phyloP scores from a whole-genome alignment of 2,888 invertebrate genomes.

The Spisula subtruncata region DNA sequence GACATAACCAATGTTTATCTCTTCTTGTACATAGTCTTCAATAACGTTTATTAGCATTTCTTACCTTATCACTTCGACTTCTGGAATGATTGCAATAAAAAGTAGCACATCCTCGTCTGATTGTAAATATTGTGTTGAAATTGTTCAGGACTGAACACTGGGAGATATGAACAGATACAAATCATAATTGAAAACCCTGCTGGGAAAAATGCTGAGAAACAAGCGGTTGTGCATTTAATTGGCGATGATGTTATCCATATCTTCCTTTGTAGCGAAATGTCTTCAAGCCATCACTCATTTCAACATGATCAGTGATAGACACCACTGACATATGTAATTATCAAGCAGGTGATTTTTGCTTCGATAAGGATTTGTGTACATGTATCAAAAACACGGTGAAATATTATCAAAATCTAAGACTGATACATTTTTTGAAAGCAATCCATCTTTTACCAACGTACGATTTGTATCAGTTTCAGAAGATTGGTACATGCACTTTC shows the following conservation, averaged over 20 bases:
- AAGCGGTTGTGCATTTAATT: no score
- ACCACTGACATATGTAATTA: conserved; percentile 22
- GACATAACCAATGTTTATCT: conserved; percentile 21
- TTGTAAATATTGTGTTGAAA: background rate
- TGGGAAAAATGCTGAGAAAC: background rate
- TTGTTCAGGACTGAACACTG: background rate
- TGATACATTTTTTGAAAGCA: no score
- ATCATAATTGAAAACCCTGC: background rate
- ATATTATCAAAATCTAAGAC: no score
- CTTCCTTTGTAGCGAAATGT: background rate
- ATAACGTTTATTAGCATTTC: conserved; percentile 1
- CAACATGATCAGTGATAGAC: background rate
- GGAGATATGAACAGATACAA: background rate
- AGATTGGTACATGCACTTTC: no score
- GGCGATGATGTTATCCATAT: background rate
- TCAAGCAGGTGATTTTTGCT: conserved; percentile 20
- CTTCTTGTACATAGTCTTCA: background rate
- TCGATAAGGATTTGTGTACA: background rate
- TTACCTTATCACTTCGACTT: no score
- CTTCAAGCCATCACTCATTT: conserved; percentile 2
- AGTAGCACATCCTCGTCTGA: background rate
- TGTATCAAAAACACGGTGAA: background rate
- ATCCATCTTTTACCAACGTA: no score
- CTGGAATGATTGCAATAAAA: conserved; percentile 2
- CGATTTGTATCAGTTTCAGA: no score